These are phyloP conservation scores for Mellilla xanthometata DNA, from an alignment of 2,888 invertebrate genomes.

Conservation along the genomic window DNA sequence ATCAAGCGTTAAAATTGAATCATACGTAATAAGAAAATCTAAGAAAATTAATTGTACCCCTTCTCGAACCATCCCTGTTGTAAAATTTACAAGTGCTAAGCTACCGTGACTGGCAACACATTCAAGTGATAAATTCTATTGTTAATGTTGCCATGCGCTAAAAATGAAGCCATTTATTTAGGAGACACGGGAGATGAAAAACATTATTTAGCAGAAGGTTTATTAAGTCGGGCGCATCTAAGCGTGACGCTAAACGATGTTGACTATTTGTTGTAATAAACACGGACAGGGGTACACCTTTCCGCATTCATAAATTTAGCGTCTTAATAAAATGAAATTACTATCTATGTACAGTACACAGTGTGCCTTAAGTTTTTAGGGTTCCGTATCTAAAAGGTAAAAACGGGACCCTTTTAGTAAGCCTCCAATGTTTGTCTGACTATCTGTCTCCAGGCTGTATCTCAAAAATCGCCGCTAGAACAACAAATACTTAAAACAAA, in stretches of 20 bases:
- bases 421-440: too few species aligned
- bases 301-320: neutral
- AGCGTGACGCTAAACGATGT: constrained; percentile 28
- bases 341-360: too few species aligned
- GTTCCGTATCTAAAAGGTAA: too few species aligned
- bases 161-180: constrained; percentile 77
- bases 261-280: constrained; percentile 30
- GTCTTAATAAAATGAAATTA: neutral
- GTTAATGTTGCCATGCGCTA: constrained; percentile 61
- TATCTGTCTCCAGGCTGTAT: too few species aligned
- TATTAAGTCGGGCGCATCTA: constrained; percentile 53
- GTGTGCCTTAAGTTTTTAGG: too few species aligned
- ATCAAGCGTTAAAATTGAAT: too few species aligned
- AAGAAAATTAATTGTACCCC: neutral
- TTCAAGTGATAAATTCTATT: constrained; percentile 69
- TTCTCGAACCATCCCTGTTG: neutral
- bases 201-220: constrained; percentile 69
- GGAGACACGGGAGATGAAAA: constrained; percentile 74
- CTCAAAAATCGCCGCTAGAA: too few species aligned
- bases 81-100: constrained; percentile 37
- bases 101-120: constrained; percentile 51
- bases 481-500: too few species aligned
- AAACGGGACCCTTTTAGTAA: too few species aligned
- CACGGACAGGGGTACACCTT: constrained; percentile 4
- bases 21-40: too few species aligned